phyloP scores from a whole-genome alignment of 2,888 invertebrate genomes.

The Mesorhabditis belari region DNA sequence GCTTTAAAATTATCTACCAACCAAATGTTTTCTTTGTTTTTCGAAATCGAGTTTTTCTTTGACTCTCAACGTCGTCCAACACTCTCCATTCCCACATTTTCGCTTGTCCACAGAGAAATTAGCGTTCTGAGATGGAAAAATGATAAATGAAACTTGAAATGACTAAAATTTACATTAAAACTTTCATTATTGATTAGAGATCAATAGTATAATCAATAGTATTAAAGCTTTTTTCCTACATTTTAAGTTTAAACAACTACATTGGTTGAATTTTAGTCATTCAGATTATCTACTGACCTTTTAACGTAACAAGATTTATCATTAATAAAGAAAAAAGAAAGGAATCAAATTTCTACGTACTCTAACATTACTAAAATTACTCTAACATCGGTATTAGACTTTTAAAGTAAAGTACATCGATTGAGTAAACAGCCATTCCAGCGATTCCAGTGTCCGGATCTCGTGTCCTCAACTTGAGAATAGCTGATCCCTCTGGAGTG shows the following conservation, averaged over 20 bases:
- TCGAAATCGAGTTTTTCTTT: slow-evolving; percentile 20
- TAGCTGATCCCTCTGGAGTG: slow-evolving; percentile 15
- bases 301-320: too few species aligned
- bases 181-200: too few species aligned
- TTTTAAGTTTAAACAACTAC: too few species aligned
- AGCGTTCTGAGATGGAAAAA: slow-evolving; percentile 2
- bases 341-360: too few species aligned
- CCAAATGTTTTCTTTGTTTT: slow-evolving; percentile 8
- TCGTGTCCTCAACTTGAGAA: slow-evolving; percentile 18
- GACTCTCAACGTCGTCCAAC: slow-evolving; percentile 19
- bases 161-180: neutral
- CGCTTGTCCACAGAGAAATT: slow-evolving; percentile 18
- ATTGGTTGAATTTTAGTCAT: too few species aligned
- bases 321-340: neutral
- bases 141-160: neutral
- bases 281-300: too few species aligned
- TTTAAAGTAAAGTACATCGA: slow-evolving; percentile 15
- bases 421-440: slow-evolving; percentile 30
- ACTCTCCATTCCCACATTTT: slow-evolving; percentile 19
- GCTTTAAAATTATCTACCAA: slow-evolving; percentile 4
- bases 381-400: too few species aligned
- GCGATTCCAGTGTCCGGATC: slow-evolving; percentile 42
- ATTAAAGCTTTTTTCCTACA: too few species aligned
- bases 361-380: too few species aligned
- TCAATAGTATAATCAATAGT: too few species aligned